A percentile compares a stretch with the other conserved stretches of the same genome.
phyloP scores from a whole-genome alignment of 2,797 vertebrate genomes.

The Pogoniulus pusillus region DNA sequence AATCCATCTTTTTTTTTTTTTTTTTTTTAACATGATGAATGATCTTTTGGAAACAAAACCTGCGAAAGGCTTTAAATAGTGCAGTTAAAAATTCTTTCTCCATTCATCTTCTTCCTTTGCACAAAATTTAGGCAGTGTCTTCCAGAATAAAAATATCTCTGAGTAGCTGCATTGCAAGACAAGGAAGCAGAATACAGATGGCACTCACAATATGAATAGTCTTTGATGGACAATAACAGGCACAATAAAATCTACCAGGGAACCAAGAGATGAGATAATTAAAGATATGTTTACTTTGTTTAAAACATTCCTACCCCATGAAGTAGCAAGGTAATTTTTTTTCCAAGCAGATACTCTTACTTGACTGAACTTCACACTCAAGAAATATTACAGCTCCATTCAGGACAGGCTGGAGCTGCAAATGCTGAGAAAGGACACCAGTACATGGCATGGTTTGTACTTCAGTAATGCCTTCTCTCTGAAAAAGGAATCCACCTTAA shows the following conservation, averaged over 20 bases:
- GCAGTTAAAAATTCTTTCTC: neutral
- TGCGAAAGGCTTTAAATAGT: neutral
- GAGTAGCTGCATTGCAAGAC: neutral
- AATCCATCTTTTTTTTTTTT: neutral
- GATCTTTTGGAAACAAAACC: neutral
- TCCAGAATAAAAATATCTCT: neutral
- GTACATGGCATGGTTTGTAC: neutral
- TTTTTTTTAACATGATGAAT: neutral
- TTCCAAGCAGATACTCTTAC: neutral
- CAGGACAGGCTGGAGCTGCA: neutral
- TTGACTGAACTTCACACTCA: neutral
- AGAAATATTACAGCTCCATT: neutral
- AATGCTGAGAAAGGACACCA: neutral
- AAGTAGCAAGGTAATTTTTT: neutral
- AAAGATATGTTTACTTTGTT: neutral
- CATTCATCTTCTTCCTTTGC: neutral
- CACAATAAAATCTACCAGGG: neutral
- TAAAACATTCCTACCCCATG: neutral
- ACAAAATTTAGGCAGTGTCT: neutral
- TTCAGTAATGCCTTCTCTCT: neutral
- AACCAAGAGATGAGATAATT: neutral
- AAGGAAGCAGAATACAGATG: slow-evolving; percentile 2
- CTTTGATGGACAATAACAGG: neutral
- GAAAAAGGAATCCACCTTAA: neutral
- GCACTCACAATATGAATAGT: neutral